phyloP scores from a whole-genome alignment of 2,888 invertebrate genomes.

The Xylophagus ater region DNA sequence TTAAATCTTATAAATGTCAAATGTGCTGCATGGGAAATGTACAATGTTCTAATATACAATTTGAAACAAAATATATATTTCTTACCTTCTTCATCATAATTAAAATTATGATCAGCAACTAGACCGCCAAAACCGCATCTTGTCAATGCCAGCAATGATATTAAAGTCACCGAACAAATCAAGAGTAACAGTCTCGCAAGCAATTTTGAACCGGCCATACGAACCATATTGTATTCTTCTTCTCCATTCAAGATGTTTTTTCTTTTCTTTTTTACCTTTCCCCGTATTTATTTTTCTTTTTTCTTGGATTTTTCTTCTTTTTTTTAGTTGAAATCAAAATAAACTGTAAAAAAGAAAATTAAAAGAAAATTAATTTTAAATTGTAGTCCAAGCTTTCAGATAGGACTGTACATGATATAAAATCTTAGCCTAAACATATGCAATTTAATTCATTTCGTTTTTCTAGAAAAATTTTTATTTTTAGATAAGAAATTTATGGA shows the following conservation, averaged over 20 bases:
- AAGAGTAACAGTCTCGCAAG: conserved; percentile 32
- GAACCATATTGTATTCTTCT: conserved; percentile 22
- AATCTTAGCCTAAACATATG: too few species aligned
- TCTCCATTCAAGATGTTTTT: conserved; percentile 17
- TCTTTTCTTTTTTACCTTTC: conserved; percentile 13
- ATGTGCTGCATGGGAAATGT: not conserved
- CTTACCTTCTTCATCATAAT: conserved; percentile 21
- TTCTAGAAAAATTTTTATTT: too few species aligned
- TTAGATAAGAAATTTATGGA: too few species aligned
- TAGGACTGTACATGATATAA: too few species aligned
- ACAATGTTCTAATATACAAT: not conserved
- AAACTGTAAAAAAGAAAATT: conserved; percentile 17
- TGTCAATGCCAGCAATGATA: conserved; percentile 31
- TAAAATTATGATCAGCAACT: conserved; percentile 22
- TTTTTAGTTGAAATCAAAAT: not conserved
- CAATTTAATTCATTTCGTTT: too few species aligned
- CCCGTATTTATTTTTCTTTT: conserved; percentile 1
- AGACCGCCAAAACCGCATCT: conserved; percentile 34
- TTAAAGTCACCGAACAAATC: conserved; percentile 31
- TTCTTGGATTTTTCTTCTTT: not conserved
- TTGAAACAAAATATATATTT: too few species aligned
- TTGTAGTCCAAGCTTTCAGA: too few species aligned
- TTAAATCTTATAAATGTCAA: too few species aligned
- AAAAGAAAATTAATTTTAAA: conserved; percentile 14
- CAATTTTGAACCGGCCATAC: conserved; percentile 30